A percentile compares a stretch with the other conserved stretches of the same genome.
Evolutionary conservation across 2,888 invertebrate genomes (phyloP).

Genomic region (Sisyra nigra): DNA sequence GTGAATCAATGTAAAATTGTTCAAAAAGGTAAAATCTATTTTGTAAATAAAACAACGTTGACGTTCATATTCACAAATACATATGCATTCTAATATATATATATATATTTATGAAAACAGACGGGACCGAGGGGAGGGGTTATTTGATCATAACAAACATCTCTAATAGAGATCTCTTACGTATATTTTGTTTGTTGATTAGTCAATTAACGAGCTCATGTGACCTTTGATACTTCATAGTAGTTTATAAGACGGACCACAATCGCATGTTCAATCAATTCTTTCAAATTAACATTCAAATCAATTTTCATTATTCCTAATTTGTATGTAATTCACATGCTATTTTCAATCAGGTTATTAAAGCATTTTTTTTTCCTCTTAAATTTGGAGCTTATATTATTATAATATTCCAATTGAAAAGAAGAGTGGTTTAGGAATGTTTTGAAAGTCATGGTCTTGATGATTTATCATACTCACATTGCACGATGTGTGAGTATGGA

Average conservation of each 20-base stretch:
- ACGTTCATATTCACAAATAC: neutral
- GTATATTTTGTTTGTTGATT: slow-evolving; percentile 11
- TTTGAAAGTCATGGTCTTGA: slow-evolving; percentile 7
- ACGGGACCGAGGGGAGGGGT: slow-evolving; percentile 11
- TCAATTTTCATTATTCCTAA: neutral
- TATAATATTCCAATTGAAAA: neutral
- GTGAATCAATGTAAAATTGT: too few relatives aligned
- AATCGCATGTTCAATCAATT: slow-evolving; percentile 2
- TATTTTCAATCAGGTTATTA: neutral
- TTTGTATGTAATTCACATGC: too few relatives aligned
- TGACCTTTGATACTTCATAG: slow-evolving; percentile 18
- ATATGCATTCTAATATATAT: neutral
- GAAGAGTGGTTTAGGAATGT: neutral
- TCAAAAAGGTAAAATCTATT: neutral
- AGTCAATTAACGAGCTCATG: slow-evolving; percentile 17
- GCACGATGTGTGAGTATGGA: slow-evolving; percentile 2
- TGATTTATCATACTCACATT: slow-evolving; percentile 1
- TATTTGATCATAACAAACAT: slow-evolving; percentile 14
- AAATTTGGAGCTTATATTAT: slow-evolving; percentile 9
- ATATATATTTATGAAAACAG: too few relatives aligned
- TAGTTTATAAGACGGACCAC: neutral
- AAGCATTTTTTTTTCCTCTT: neutral
- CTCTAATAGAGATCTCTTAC: slow-evolving; percentile 6
- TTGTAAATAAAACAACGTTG: neutral
- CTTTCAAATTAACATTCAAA: neutral